phyloP scores from a whole-genome alignment of 2,113 vertebrate genomes.

The Brachirus orientalis region DNA sequence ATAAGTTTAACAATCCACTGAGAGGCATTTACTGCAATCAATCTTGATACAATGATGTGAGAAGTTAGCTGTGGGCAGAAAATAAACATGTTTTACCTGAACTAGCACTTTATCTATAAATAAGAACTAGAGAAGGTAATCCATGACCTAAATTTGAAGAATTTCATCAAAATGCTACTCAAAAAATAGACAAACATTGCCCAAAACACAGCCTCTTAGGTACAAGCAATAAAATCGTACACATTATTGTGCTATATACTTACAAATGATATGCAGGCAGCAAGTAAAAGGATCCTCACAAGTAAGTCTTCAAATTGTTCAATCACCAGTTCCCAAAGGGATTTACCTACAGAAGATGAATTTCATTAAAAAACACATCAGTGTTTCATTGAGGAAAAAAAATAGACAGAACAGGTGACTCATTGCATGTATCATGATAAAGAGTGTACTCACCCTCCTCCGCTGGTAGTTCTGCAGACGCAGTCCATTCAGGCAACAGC shows the following conservation, averaged over 20 bases:
- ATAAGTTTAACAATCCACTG: too few species aligned
- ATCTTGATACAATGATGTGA: too few species aligned
- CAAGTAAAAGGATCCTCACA: conserved; percentile 97
- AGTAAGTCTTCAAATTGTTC: conserved; percentile 98
- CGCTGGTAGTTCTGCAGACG: conserved; percentile 90
- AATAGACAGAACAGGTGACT: not conserved
- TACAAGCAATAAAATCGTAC: not conserved
- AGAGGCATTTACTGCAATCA: too few species aligned
- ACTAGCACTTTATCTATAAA: too few species aligned
- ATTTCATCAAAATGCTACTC: too few species aligned
- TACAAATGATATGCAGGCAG: conserved; percentile 99
- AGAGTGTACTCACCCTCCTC: conserved; percentile 89
- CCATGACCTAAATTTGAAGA: too few species aligned
- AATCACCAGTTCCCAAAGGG: conserved; percentile 93
- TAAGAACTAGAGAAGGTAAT: too few species aligned
- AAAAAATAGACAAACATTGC: too few species aligned
- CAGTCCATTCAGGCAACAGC: conserved; percentile 66
- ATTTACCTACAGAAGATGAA: conserved; percentile 86
- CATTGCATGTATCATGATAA: not conserved
- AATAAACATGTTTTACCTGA: too few species aligned
- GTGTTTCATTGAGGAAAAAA: not conserved
- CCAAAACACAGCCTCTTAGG: too few species aligned
- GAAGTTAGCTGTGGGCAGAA: too few species aligned
- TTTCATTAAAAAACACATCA: not conserved
- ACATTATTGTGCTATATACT: conserved; percentile 76